phyloP scores from a whole-genome alignment of 2,888 invertebrate species.

The Artemia sinica region DNA sequence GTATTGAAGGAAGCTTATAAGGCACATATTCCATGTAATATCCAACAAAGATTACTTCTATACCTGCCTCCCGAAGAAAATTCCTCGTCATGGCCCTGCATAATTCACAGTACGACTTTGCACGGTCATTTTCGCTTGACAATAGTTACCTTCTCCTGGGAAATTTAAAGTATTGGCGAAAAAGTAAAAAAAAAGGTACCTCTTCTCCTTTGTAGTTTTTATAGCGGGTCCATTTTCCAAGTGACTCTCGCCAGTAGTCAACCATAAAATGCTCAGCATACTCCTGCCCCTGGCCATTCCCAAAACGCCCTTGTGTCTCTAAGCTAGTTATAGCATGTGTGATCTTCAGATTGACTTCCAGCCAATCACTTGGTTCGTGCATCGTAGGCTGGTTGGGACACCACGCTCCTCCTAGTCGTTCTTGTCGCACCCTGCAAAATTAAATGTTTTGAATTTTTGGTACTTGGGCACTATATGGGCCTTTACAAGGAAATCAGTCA shows the following conservation, averaged over 20 bases:
- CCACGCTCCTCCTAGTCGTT: conserved; percentile 76
- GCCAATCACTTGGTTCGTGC: conserved; percentile 55
- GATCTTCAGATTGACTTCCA: conserved; percentile 50
- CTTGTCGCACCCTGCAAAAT: conserved; percentile 52
- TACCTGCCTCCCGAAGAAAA: too few species aligned
- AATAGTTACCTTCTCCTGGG: too few species aligned
- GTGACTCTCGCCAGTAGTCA: conserved; percentile 62
- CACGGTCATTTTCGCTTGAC: too few species aligned
- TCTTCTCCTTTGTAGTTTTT: conserved; percentile 52
- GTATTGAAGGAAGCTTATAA: too few species aligned
- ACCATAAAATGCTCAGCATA: conserved; percentile 64
- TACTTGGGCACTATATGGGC: too few species aligned
- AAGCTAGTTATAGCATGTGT: conserved; percentile 65
- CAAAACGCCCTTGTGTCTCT: conserved; percentile 72
- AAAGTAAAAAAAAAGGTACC: conserved; percentile 37
- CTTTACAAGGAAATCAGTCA: too few species aligned
- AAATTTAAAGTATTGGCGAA: too few species aligned
- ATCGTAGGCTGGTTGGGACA: conserved; percentile 67
- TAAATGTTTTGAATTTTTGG: too few species aligned
- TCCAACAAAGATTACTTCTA: too few species aligned
- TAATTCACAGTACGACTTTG: too few species aligned
- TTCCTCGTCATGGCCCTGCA: too few species aligned
- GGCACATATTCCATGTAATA: too few species aligned
- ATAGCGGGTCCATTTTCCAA: conserved; percentile 67
- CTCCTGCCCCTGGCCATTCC: conserved; percentile 75